A percentile compares a stretch with the other conserved stretches of the same genome.
Conservation (phyloP, 37 sponge, comb jelly and placozoan species). For the Ianthella basta region DNA sequence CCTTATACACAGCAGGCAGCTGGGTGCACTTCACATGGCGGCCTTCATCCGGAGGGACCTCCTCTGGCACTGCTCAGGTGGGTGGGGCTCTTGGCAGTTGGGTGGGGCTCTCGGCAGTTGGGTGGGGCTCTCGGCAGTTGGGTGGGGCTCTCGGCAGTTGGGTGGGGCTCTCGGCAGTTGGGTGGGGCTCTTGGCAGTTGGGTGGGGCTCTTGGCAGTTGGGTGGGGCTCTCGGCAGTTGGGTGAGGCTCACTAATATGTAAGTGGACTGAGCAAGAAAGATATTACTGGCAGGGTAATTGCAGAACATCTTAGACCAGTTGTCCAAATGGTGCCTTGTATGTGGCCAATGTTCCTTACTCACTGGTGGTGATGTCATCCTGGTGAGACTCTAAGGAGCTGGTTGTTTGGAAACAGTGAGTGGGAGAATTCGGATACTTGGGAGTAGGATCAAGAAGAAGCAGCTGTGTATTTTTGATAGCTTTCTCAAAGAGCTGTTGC, state of each 20-base stretch:
- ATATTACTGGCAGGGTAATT: no score
- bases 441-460: no score
- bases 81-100: not conserved
- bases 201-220: not conserved
- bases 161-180: not conserved
- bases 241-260: not conserved
- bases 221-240: not conserved
- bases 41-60: slow-evolving; percentile 84
- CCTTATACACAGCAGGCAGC: slow-evolving; percentile 57
- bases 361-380: no score
- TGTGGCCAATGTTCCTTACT: no score
- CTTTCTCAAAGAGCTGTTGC: no score
- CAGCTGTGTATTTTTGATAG: no score
- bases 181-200: not conserved
- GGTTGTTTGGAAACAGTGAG: no score
- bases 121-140: not conserved
- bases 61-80: slow-evolving; percentile 91
- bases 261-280: not conserved
- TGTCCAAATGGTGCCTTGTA: no score
- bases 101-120: not conserved
- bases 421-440: no score
- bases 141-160: not conserved
- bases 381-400: no score
- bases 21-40: slow-evolving; percentile 72
- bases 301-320: no score